phyloP scores from a whole-genome alignment of 2,888 invertebrate species.

The Drosophila neoperkinsi region DNA sequence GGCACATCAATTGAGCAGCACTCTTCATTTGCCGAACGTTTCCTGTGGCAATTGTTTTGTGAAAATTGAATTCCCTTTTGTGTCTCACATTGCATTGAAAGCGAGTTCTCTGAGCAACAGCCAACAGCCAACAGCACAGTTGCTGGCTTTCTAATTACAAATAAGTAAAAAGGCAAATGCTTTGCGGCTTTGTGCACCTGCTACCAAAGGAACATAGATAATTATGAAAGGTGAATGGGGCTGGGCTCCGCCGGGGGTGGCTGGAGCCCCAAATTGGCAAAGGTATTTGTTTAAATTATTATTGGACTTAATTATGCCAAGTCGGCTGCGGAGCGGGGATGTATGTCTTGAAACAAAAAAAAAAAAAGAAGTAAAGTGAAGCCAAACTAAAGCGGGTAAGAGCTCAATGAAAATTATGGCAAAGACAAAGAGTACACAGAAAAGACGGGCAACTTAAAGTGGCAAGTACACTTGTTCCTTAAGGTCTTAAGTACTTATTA shows the following conservation, averaged over 20 bases:
- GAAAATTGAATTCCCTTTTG: slow-evolving; percentile 75
- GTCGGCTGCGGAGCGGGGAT: slow-evolving; percentile 28
- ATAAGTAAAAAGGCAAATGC: slow-evolving; percentile 69
- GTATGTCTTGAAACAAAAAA: slow-evolving; percentile 50
- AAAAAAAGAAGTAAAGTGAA: slow-evolving; percentile 38
- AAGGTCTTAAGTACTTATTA: slow-evolving; percentile 12
- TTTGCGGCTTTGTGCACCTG: slow-evolving; percentile 75
- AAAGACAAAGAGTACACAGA: slow-evolving; percentile 13
- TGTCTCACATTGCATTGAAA: slow-evolving; percentile 53
- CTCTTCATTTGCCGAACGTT: slow-evolving; percentile 37
- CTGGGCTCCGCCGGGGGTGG: neutral
- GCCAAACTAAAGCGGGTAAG: slow-evolving; percentile 53
- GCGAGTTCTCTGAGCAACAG: neutral
- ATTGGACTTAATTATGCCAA: slow-evolving; percentile 77
- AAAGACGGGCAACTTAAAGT: slow-evolving; percentile 24
- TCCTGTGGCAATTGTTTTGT: slow-evolving; percentile 75
- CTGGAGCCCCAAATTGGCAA: slow-evolving; percentile 58
- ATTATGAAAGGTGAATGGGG: slow-evolving; percentile 62
- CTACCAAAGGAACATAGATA: slow-evolving; percentile 62
- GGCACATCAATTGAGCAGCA: slow-evolving; percentile 76
- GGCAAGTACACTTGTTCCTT: slow-evolving; percentile 12
- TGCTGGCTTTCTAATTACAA: slow-evolving; percentile 71
- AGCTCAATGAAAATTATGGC: slow-evolving; percentile 11
- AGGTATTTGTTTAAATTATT: slow-evolving; percentile 79
- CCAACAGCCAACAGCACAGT: slow-evolving; percentile 7